phyloP scores from a whole-genome alignment of 2,113 vertebrate genomes.

The Cricetomys ansorgei region DNA sequence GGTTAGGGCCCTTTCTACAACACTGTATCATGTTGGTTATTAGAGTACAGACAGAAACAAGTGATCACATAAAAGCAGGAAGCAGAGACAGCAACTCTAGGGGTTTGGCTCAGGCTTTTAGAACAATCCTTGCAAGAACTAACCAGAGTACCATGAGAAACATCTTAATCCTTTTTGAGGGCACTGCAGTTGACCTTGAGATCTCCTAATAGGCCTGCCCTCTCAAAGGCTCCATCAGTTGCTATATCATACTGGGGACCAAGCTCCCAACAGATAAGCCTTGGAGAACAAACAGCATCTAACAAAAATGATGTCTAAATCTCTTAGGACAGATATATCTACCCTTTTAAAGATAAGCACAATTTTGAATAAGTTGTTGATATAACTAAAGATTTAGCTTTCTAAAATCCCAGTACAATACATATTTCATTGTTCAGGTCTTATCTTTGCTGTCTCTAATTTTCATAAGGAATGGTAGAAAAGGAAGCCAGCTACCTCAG shows the following conservation, averaged over 20 bases:
- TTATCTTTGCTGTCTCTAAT: neutral
- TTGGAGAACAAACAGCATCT: neutral
- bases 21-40: neutral
- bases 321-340: neutral
- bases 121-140: neutral
- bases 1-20: neutral
- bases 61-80: neutral
- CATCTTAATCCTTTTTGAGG: neutral
- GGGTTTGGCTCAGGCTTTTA: neutral
- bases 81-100: neutral
- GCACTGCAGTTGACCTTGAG: neutral
- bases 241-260: neutral
- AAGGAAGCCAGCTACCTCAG: neutral
- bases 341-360: neutral
- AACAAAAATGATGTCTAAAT: neutral
- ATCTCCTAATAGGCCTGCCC: neutral
- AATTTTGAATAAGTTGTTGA: neutral
- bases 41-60: neutral
- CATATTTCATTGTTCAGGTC: neutral
- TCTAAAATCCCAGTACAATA: neutral
- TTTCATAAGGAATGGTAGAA: neutral
- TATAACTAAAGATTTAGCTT: neutral
- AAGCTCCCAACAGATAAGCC: neutral
- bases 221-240: neutral
- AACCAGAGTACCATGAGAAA: neutral